Evolutionary conservation across 2,888 invertebrate species (phyloP).

Genomic region (Xiphydria camelus): DNA sequence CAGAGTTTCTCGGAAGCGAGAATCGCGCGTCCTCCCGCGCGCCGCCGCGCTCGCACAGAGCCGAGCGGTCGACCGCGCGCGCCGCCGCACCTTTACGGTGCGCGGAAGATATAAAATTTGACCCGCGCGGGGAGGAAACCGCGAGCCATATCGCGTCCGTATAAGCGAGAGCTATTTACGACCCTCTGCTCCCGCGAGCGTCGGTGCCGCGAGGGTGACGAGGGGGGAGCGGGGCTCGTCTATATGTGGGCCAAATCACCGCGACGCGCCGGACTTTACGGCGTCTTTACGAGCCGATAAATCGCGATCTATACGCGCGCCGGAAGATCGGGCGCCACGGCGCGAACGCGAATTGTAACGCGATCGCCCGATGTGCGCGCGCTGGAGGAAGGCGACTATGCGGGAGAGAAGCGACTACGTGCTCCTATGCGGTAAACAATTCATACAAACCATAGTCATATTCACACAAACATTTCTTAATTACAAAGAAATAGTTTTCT

Average conservation of each 20-base stretch:
- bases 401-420: no score
- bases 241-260: slow-evolving; percentile 47
- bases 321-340: no score
- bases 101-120: slow-evolving; percentile 29
- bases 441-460: no score
- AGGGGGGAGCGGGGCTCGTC: slow-evolving; percentile 6
- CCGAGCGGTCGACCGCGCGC: background rate
- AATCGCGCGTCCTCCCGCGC: no score
- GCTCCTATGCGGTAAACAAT: no score
- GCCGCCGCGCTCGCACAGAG: no score
- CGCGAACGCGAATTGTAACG: no score
- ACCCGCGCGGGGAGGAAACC: slow-evolving; percentile 45
- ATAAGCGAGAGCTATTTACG: slow-evolving; percentile 49
- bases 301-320: slow-evolving; percentile 43
- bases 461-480: no score
- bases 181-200: slow-evolving; percentile 21
- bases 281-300: slow-evolving; percentile 50
- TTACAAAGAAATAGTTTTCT: no score
- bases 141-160: slow-evolving; percentile 38
- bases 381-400: slow-evolving; percentile 15
- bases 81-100: background rate
- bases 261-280: slow-evolving; percentile 29
- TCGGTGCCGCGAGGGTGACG: background rate
- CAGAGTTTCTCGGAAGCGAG: no score
- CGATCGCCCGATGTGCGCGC: slow-evolving; percentile 12